Base-by-base conservation (phyloP, 2,797 vertebrate species). In the Tenualosa thibaudeaui region DNA sequence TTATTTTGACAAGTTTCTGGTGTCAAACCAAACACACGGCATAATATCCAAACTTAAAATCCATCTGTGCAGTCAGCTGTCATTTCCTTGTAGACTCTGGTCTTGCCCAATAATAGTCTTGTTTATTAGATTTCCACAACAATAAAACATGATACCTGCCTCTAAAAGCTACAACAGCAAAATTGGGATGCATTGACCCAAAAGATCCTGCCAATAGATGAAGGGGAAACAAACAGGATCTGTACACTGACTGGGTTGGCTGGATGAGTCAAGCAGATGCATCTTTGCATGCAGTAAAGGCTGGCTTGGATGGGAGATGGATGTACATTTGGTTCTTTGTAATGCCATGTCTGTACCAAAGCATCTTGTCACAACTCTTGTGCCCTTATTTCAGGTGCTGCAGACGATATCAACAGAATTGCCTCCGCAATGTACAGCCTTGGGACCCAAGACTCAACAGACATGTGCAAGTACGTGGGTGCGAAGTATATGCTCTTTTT, bases 391-490 rank as follows among this genome's bases (percentile, higher is more conserved):
- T 68, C 87, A 99, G 98, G 95, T 93, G 97, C 97, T 91, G 97
- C 98, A 6, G 98, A 99, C 82, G 98, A 99, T 93, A 98, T 97
- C 94, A 99, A 99, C 95, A 98, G 97, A 96, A 99, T 99, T 92
- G 97, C 97, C 86, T 98, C 98, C 87, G 97, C 97, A 10, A 94
- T 99, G 83, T 98, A 99, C 93, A 92, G 96, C 9, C 93, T 99
- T 93, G 98, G 98, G 92, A 99, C 98, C 0, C 98, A 98, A 93
- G 98, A 99, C 93, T 97, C 97, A 88, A 98, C 98, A 83, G 98
- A 99, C 89, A 95, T 99, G 93, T 99, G 98, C 98, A 99, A 98
- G 96, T 96, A 94, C 31, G 94, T 81, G 6, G 13, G 19, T 15
- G 37, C 15, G 9, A 37, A 15, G 65, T 10, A 15, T 12, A 12